Conservation (phyloP, 2,113 vertebrate genomes). For the Orientallactaga bullata region DNA sequence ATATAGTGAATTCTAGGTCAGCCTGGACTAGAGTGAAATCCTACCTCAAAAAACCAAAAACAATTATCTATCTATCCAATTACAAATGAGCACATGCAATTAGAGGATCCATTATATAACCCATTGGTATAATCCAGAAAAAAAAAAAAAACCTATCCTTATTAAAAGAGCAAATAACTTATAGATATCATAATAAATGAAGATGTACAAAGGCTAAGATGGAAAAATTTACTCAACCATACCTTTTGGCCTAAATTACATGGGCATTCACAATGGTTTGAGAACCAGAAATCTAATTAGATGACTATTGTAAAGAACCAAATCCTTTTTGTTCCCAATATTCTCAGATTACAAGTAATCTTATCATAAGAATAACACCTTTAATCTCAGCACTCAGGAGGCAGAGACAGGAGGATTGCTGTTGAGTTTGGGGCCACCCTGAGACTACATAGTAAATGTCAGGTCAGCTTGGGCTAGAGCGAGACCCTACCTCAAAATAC, state of each 20-base stretch:
- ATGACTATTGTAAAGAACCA: constrained; percentile 26
- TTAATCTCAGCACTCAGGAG: no score
- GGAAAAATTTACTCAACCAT: not conserved
- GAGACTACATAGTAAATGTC: no score
- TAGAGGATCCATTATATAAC: not conserved
- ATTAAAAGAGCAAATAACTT: not conserved
- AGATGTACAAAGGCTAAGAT: constrained; percentile 14
- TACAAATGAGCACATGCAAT: constrained; percentile 13
- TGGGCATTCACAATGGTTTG: constrained; percentile 22
- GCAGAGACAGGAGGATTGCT: no score
- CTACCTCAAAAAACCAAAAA: no score
- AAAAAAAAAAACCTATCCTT: constrained; percentile 7
- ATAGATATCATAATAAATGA: constrained; percentile 16
- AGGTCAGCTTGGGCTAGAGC: no score
- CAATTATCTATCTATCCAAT: no score
- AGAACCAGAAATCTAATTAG: constrained; percentile 42
- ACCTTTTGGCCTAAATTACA: constrained; percentile 56
- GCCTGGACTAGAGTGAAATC: no score
- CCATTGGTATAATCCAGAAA: not conserved
- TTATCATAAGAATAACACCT: constrained; percentile 12
- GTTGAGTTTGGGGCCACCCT: no score
- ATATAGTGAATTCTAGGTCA: no score
- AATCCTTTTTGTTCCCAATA: not conserved
- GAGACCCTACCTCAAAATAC: no score
- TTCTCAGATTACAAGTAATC: not conserved